Percentiles rank a stretch among this genome's conserved stretches.
phyloP scores from a whole-genome alignment of 2,888 invertebrate genomes.

The Drosophila ezoana region DNA sequence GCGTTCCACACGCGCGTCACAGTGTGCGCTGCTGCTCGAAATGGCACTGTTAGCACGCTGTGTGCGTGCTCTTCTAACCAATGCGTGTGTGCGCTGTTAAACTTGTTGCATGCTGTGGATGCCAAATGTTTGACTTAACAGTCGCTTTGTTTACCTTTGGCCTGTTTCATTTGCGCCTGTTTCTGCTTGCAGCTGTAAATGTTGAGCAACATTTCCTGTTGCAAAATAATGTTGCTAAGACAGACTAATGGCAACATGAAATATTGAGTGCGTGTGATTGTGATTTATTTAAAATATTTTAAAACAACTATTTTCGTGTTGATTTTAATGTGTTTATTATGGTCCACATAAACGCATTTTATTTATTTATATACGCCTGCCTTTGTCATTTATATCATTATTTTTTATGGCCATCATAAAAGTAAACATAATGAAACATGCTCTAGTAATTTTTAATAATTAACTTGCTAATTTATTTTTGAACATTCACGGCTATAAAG shows the following conservation, averaged over 20 bases:
- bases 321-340: slow-evolving; percentile 7
- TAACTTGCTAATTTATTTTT: slow-evolving; percentile 31
- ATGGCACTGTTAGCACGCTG: slow-evolving; percentile 30
- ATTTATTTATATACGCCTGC: background rate
- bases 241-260: slow-evolving; percentile 6
- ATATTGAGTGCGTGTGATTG: background rate
- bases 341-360: background rate
- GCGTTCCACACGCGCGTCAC: slow-evolving; percentile 1
- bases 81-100: slow-evolving; percentile 26
- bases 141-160: slow-evolving; percentile 61
- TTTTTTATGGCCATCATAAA: slow-evolving; percentile 44
- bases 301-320: slow-evolving; percentile 12
- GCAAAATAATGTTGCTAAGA: slow-evolving; percentile 8
- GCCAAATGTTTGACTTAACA: slow-evolving; percentile 2
- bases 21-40: slow-evolving; percentile 14
- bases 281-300: slow-evolving; percentile 7
- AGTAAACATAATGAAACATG: slow-evolving; percentile 29
- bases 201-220: slow-evolving; percentile 43
- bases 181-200: slow-evolving; percentile 14
- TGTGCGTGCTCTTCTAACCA: slow-evolving; percentile 16
- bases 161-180: slow-evolving; percentile 51
- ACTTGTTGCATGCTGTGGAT: slow-evolving; percentile 75
- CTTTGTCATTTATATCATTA: slow-evolving; percentile 10
- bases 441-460: slow-evolving; percentile 44
- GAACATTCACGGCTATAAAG: background rate